Evolutionary conservation across 2,113 vertebrate genomes (phyloP).

Genomic region (Semnopithecus entellus): DNA sequence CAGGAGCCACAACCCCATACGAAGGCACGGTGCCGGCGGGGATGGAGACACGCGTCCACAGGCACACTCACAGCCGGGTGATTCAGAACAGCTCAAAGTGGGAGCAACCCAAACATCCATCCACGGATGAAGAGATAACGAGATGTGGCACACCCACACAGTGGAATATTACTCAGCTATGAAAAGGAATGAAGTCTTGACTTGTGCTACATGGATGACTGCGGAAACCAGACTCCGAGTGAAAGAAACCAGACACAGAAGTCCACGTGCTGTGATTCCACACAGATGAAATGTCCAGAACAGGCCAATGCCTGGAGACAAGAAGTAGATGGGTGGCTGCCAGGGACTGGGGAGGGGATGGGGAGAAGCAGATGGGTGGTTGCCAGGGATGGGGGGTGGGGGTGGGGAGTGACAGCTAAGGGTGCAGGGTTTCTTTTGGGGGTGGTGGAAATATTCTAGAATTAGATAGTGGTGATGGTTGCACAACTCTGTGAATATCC

Average conservation of each 20-base stretch:
- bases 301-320: not conserved
- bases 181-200: fast-evolving
- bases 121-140: fast-evolving
- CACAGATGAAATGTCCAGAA: fast-evolving
- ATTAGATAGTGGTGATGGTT: not conserved
- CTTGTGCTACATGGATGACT: fast-evolving
- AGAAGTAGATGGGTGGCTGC: too few species aligned
- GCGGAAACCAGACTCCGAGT: fast-evolving
- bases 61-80: fast-evolving
- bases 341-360: too few species aligned
- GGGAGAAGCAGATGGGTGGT: not conserved
- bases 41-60: fast-evolving
- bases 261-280: fast-evolving
- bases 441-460: not conserved
- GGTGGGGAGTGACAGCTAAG: not conserved
- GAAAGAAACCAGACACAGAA: not conserved
- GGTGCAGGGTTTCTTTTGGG: not conserved
- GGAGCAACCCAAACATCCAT: fast-evolving
- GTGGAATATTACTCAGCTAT: fast-evolving
- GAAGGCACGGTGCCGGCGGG: fast-evolving
- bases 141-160: fast-evolving
- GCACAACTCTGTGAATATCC: too few species aligned
- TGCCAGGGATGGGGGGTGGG: not conserved
- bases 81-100: fast-evolving
- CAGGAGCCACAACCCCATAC: not conserved